Evolutionary conservation across 1,140 invertebrate genomes (phyloP).

Genomic region (Fragariocoptes setiger): DNA sequence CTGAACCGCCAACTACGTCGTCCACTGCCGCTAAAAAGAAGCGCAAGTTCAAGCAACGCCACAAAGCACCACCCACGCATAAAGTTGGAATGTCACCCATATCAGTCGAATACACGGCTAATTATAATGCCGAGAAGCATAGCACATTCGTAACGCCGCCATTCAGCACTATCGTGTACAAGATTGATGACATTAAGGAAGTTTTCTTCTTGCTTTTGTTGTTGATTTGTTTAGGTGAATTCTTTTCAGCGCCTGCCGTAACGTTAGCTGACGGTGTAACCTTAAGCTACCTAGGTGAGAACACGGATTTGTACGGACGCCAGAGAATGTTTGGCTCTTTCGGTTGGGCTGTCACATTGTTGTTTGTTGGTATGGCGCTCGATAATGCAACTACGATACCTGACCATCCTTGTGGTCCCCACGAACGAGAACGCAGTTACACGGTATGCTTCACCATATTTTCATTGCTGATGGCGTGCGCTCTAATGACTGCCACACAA

Average conservation of each 20-base stretch:
- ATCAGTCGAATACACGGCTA: conserved; percentile 37
- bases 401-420: conserved; percentile 53
- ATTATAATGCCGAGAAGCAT: conserved; percentile 29
- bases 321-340: conserved; percentile 94
- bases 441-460: conserved; percentile 94
- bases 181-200: conserved; percentile 56
- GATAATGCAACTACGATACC: conserved; percentile 72
- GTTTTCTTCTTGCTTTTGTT: conserved; percentile 74
- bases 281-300: conserved; percentile 57
- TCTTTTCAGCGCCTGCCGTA: conserved; percentile 81
- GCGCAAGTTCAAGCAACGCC: conserved; percentile 5
- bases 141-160: conserved; percentile 52
- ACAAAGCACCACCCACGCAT: conserved; percentile 14
- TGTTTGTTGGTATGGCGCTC: conserved; percentile 70
- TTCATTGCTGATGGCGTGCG: conserved; percentile 77
- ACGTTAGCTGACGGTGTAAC: conserved; percentile 78
- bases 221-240: conserved; percentile 77
- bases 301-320: conserved; percentile 59
- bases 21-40: conserved; percentile 1
- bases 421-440: conserved; percentile 75
- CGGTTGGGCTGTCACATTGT: conserved; percentile 93
- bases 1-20: no score
- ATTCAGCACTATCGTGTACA: conserved; percentile 72
- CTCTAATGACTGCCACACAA: conserved; percentile 66
- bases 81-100: conserved; percentile 35